Evolutionary conservation across 2,113 vertebrate species (phyloP), one percentile per base, ranked within the genome.

Genomic region (Silurus meridionalis): DNA sequence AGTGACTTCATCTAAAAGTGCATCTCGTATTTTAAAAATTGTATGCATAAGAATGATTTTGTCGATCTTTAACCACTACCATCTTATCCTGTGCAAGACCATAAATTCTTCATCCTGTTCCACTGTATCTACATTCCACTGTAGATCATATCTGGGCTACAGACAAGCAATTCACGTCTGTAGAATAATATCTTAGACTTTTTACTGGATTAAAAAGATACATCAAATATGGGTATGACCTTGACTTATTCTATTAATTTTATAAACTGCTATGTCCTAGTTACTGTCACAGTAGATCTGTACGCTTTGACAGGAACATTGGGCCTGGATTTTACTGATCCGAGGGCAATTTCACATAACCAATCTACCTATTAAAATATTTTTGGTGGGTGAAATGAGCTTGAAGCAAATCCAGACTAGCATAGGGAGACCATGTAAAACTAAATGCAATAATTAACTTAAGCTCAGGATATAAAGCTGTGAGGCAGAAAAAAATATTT

Each of bases 1-100:
- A 23, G 25, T n/a, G 8, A 63, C 57, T 86, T 82, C 37, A 82
- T 58, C 79, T 63, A n/a, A 58, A 74, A 82, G 57, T 82, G 55
- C 67, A 82, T 57, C 37, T 28, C 19, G 17, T 80, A 37, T 21
- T 82, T 25, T 81, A 52, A 71, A 81, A 9, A 80, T 72, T 53
- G 63, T 74, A 48, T 82, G 67, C 53, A 80, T 60, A 72, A 86
- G 37, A 37, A 74, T 82, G 67, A 14, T 23, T 74, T 63, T 72
- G 57, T n/a, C 15, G 13, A 58, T 63, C 63, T 81, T 81, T 52
- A 55, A 82, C 28, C 53, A 28, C 8, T 72, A 72, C 80, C n/a
- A 86, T 48, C n/a, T 50, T 7, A 72, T 79, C 37, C 60, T 80
- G 25, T 69, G 50, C 11, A 48, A 67, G 53, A 85, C 23, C n/a